Evolutionary conservation across 2,797 vertebrate species (phyloP).

Genomic region (Urosaurus nigricauda): DNA sequence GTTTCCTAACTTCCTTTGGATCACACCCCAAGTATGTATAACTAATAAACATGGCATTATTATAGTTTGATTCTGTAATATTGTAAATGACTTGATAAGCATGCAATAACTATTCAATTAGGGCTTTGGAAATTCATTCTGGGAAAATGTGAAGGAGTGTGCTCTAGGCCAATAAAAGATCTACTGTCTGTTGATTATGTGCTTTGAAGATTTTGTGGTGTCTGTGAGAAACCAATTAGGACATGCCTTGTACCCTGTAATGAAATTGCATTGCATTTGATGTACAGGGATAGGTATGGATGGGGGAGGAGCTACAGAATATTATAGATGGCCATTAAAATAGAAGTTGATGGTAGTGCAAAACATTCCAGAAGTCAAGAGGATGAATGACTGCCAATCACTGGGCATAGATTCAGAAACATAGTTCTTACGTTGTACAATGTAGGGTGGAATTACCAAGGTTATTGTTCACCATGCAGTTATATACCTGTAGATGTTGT

Average conservation of each 20-base stretch:
- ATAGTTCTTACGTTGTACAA: neutral
- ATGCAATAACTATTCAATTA: neutral
- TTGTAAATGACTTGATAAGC: neutral
- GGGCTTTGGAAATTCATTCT: neutral
- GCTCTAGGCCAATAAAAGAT: neutral
- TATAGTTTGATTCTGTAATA: conserved; percentile 9
- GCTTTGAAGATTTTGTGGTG: neutral
- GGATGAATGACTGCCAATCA: neutral
- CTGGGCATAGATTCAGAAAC: neutral
- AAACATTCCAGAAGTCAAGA: neutral
- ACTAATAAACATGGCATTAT: conserved; percentile 5
- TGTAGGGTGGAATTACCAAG: neutral
- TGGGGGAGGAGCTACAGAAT: neutral
- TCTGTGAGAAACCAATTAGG: neutral
- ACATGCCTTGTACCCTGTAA: neutral
- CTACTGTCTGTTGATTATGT: neutral
- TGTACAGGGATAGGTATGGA: neutral
- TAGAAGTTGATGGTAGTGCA: neutral
- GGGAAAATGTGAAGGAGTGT: conserved; percentile 1
- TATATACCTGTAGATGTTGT: neutral
- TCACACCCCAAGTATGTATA: neutral
- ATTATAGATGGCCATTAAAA: neutral
- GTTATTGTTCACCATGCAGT: neutral
- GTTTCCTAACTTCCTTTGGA: conserved; percentile 10
- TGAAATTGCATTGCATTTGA: neutral